Percentiles rank a stretch among this genome's conserved stretches.
Conservation (phyloP, 2,888 invertebrate species). For the Himalopsyche japonica region DNA sequence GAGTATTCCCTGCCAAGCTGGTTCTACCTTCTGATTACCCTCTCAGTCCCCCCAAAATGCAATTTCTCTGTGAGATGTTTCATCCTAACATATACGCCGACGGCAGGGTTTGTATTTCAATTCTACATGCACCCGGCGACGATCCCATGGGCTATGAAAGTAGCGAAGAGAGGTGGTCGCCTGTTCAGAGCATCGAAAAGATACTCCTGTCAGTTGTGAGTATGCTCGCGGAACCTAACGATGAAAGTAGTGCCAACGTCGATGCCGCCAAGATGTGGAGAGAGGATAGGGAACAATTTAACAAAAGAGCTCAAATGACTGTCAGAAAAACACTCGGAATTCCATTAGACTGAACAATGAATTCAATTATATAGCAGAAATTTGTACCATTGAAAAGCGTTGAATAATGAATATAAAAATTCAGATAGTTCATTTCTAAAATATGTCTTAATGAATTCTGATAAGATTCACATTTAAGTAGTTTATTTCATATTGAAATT, state of each 20-base stretch:
- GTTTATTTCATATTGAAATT: not conserved
- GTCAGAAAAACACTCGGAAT: constrained; percentile 90
- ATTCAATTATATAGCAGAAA: no score
- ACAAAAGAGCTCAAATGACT: constrained; percentile 86
- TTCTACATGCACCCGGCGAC: constrained; percentile 98
- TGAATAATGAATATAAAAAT: no score
- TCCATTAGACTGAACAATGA: constrained; percentile 45
- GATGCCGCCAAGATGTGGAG: constrained; percentile 99
- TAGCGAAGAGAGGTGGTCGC: constrained; percentile 98
- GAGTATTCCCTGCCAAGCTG: constrained; percentile 94
- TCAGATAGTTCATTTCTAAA: not conserved
- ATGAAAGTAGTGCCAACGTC: constrained; percentile 98
- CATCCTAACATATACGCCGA: constrained; percentile 99
- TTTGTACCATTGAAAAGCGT: no score
- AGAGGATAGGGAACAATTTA: constrained; percentile 95
- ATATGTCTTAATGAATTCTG: not conserved
- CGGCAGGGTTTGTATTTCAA: constrained; percentile 98
- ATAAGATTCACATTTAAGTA: not conserved
- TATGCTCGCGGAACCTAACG: constrained; percentile 99
- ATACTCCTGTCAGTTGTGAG: constrained; percentile 97
- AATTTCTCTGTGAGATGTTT: constrained; percentile 98
- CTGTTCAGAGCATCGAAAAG: constrained; percentile 99
- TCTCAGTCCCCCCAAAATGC: constrained; percentile 97
- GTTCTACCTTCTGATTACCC: constrained; percentile 96
- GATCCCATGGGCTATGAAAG: constrained; percentile 99